Conservation (phyloP, 92 coral and sea anemone species). For the Metridium senile region DNA sequence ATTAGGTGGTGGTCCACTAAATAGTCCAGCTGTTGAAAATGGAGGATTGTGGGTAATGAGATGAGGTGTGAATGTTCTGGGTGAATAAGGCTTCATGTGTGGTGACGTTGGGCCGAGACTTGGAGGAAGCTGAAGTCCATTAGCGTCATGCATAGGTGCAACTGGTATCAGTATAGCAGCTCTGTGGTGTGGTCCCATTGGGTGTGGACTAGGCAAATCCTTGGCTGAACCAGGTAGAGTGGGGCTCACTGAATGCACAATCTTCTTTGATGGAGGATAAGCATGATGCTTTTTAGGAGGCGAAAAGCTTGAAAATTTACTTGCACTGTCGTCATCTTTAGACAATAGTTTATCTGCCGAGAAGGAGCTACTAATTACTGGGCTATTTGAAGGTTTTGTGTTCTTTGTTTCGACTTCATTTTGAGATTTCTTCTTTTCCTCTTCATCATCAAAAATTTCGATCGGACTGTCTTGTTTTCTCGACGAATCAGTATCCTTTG, state of each 20-base stretch:
- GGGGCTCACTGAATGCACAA: conserved; percentile 87
- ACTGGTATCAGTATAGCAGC: conserved; percentile 93
- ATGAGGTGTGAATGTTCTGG: conserved; percentile 95
- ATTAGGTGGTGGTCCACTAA: conserved; percentile 61
- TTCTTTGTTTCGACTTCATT: conserved; percentile 9
- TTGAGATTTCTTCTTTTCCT: conserved; percentile 65
- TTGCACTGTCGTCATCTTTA: conserved; percentile 52
- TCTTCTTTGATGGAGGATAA: conserved; percentile 59
- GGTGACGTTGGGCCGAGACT: conserved; percentile 82
- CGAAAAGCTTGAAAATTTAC: conserved; percentile 51
- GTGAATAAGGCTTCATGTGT: conserved; percentile 82
- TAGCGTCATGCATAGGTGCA: conserved; percentile 86
- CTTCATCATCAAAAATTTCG: conserved; percentile 85
- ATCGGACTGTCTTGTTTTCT: conserved; percentile 70
- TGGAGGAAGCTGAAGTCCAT: conserved; percentile 70
- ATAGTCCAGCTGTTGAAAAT: conserved; percentile 65
- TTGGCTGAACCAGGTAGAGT: conserved; percentile 77
- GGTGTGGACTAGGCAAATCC: conserved; percentile 71
- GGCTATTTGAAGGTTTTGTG: conserved; percentile 3
- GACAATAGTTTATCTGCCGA: conserved; percentile 23
- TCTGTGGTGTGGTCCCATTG: conserved; percentile 82
- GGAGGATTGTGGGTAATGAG: conserved; percentile 84
- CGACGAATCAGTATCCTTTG: conserved; percentile 15
- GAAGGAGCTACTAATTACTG: conserved; percentile 13
- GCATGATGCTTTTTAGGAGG: conserved; percentile 60